A percentile compares a stretch with the other conserved stretches of the same genome.
phyloP scores from a whole-genome alignment of 2,888 invertebrate species.

The Frankliniella intonsa region DNA sequence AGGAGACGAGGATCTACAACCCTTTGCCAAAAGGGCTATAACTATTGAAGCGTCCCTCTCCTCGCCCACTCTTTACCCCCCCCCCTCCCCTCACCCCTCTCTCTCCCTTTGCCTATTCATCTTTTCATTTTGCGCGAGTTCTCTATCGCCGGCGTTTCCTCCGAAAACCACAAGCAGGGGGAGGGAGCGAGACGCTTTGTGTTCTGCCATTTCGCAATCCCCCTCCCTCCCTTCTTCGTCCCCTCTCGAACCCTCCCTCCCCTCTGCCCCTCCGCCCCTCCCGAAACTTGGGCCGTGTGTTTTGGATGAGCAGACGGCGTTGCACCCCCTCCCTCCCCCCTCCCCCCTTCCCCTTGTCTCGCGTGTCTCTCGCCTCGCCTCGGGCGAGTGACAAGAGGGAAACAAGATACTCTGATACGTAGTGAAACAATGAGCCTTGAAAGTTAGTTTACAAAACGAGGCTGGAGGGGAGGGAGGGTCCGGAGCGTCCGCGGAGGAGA shows the following conservation, averaged over 20 bases:
- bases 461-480: not conserved
- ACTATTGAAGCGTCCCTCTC: not conserved
- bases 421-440: conserved; percentile 5
- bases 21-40: not conserved
- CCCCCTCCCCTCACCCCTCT: not conserved
- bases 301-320: not conserved
- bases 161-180: not conserved
- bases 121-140: not conserved
- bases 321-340: not conserved
- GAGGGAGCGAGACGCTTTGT: not conserved
- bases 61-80: not conserved
- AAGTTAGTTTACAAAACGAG: not conserved
- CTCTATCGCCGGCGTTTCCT: conserved; percentile 7
- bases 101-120: not conserved
- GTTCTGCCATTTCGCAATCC: not conserved
- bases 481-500: not conserved
- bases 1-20: not conserved
- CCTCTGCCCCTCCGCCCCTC: not conserved
- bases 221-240: too few species aligned
- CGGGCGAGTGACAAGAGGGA: conserved; percentile 1
- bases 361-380: conserved; percentile 1
- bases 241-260: too few species aligned
- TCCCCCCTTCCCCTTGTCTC: not conserved
- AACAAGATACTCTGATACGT: conserved; percentile 10
- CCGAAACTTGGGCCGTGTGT: conserved; percentile 6